These are phyloP conservation scores for Notechis scutatus DNA, from an alignment of 2,113 vertebrate species.

Conservation along the genomic window DNA sequence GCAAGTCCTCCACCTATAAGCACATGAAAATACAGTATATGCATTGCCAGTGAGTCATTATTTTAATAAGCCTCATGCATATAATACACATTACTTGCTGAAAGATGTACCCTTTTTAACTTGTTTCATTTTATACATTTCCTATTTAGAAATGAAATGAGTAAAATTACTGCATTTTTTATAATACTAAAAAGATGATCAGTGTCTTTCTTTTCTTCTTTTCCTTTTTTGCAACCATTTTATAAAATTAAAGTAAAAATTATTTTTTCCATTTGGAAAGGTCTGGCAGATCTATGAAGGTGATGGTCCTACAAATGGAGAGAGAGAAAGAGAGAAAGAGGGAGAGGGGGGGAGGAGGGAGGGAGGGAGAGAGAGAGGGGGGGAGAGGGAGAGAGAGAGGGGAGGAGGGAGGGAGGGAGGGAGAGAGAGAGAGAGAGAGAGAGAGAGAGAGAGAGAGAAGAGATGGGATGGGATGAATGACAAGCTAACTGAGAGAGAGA, in stretches of 20 bases:
- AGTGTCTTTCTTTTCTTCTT: background rate
- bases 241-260: background rate
- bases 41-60: background rate
- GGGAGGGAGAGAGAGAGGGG: too few species aligned
- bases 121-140: background rate
- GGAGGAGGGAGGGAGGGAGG: too few species aligned
- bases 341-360: too few species aligned
- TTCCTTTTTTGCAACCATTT: background rate
- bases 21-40: background rate
- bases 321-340: background rate
- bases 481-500: too few species aligned
- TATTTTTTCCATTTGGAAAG: slow-evolving; percentile 17
- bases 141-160: background rate
- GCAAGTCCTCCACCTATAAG: background rate
- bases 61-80: background rate
- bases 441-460: background rate
- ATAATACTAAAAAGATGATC: background rate
- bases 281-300: slow-evolving; percentile 2
- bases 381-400: background rate
- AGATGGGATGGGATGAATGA: background rate
- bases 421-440: too few species aligned
- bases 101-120: background rate
- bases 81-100: background rate
- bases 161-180: background rate
- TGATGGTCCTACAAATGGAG: background rate